phyloP scores from a whole-genome alignment of 2,888 invertebrate genomes.

The Cybosia mesomella region DNA sequence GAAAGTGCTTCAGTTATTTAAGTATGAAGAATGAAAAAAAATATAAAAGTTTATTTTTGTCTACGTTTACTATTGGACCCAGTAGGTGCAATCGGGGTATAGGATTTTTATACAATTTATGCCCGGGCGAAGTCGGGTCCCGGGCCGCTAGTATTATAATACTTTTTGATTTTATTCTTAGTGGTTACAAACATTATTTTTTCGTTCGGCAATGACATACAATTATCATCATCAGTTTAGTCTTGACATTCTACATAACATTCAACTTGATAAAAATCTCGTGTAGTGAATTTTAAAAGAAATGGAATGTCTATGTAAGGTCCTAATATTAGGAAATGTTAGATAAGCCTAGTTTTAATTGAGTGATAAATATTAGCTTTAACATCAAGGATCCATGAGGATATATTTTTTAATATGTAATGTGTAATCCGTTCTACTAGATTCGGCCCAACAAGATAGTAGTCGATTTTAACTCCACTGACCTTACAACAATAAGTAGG shows the following conservation, averaged over 20 bases:
- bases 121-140: no score
- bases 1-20: no score
- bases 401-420: constrained; percentile 32
- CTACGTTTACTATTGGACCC: no score
- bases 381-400: constrained; percentile 36
- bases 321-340: not conserved
- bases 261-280: not conserved
- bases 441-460: constrained; percentile 46
- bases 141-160: no score
- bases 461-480: constrained; percentile 52
- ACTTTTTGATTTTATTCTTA: not conserved
- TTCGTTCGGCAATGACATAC: not conserved
- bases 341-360: not conserved
- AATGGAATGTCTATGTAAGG: not conserved
- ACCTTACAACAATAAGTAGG: constrained; percentile 53
- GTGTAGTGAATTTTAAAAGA: not conserved
- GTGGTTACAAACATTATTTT: not conserved
- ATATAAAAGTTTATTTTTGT: no score
- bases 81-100: no score
- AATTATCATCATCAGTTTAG: not conserved
- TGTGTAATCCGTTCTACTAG: constrained; percentile 45
- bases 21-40: no score
- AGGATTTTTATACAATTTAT: no score
- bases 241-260: not conserved
- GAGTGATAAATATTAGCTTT: constrained; percentile 10